Percentiles rank a stretch among this genome's conserved stretches.
Evolutionary conservation across 2,113 vertebrate genomes (phyloP).

Genomic region (Seriola aureovittata): DNA sequence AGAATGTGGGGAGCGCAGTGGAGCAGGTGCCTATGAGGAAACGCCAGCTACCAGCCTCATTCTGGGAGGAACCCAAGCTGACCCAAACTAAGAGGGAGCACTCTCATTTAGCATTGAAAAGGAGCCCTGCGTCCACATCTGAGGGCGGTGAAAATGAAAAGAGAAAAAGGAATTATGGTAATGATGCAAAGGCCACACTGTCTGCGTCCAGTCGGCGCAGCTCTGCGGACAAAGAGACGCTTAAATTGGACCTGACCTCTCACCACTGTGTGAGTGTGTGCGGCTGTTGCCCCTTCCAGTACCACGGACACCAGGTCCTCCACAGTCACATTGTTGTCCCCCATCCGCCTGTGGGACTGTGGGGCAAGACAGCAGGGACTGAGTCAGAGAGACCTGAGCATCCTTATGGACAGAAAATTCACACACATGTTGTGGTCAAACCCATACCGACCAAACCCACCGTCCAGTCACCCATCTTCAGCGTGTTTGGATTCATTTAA

Average conservation of each 20-base stretch:
- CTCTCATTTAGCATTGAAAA: conserved; percentile 74
- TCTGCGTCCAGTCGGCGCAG: conserved; percentile 56
- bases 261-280: conserved; percentile 85
- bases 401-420: conserved; percentile 85
- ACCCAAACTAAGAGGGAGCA: conserved; percentile 73
- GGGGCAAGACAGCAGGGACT: conserved; percentile 83
- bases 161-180: conserved; percentile 76
- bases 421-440: conserved; percentile 93
- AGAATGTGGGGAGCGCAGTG: conserved; percentile 60
- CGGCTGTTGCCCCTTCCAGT: conserved; percentile 92
- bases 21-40: conserved; percentile 97
- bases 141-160: conserved; percentile 84
- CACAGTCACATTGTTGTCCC: conserved; percentile 86
- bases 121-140: conserved; percentile 28
- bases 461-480: conserved; percentile 89
- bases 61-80: conserved; percentile 96
- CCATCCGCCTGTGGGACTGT: conserved; percentile 84
- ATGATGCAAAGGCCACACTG: conserved; percentile 58
- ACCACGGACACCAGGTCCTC: conserved; percentile 89
- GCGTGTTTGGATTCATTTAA: conserved; percentile 95
- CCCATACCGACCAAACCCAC: conserved; percentile 96
- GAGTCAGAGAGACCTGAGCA: conserved; percentile 81
- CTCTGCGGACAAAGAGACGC: conserved; percentile 81
- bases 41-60: conserved; percentile 95
- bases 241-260: conserved; percentile 81